Base-by-base conservation (phyloP, 2,888 invertebrate species). In the Acholoe squamosa region DNA sequence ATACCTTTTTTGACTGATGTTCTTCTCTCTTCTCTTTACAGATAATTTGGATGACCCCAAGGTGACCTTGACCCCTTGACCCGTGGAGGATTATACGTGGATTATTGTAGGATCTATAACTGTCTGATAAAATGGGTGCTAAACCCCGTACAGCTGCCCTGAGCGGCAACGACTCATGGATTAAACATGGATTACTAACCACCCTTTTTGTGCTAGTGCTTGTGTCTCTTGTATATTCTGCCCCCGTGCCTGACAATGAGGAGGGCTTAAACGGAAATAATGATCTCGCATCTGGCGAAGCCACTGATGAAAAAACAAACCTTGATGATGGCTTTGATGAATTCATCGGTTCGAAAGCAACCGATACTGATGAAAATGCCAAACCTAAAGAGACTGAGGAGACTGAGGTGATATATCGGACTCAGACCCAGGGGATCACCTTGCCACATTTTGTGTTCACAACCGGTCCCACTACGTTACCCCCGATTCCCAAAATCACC, bases 381-480 rank as follows among this genome's bases (percentile, higher is more conserved):
- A 43, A 22, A 43, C 84, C 84, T 34, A 25, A 19, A 16, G 76
- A 25, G 25, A 76, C 12, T 16, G 10, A 12, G 14, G 25, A n/a
- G 3, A 16, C 34, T 3, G 84, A 84, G 84, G 84, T 34, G 25
- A 28, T 28, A 25, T 71, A 25, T 28, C 71, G 25, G 12, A 71
- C 71, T 43, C 19, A 33, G 22, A 33, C 80, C 3, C 7, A 34
- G 3, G 22, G 33, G 1, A 14, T 43, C 12, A 33, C 80, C 5
- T n/a, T 80, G n/a, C 80, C 80, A 7, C 80, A 80, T 25, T 80
- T 80, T 19, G 34, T 33, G 22, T 34, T 54, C n/a, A 86, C 86
- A 52, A 54, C 86, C 0, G 86, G 86, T 1, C 33, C 86, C 5
- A 86, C 86, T 7, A 86, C 86, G 12, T 54, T 86, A 28, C 86